Evolutionary conservation across 1,140 invertebrate species (phyloP).

Genomic region (Hylyphantes graminicola): DNA sequence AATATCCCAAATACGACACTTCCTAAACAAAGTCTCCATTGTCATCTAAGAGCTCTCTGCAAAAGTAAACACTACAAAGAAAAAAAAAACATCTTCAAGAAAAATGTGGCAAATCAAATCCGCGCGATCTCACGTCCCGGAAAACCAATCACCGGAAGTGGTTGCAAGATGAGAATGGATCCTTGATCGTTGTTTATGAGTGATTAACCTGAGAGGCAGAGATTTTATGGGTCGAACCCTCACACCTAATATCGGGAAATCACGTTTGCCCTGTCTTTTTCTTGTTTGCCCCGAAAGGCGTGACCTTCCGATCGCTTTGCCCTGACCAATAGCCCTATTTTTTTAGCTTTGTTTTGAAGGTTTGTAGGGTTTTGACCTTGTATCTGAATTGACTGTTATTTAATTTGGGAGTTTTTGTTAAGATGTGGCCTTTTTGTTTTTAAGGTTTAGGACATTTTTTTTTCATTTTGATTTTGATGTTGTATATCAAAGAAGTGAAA

Average conservation of each 20-base stretch:
- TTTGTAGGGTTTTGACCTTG: background rate
- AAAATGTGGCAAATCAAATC: background rate
- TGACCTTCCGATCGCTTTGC: constrained; percentile 47
- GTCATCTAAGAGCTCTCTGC: background rate
- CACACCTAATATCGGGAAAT: constrained; percentile 49
- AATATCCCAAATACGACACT: no score
- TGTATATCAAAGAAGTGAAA: no score
- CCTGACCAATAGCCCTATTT: background rate
- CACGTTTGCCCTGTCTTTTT: constrained; percentile 14
- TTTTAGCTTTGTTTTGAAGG: background rate
- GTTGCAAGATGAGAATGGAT: constrained; percentile 43
- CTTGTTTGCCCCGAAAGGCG: background rate
- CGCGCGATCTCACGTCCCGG: constrained; percentile 27
- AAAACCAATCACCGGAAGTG: constrained; percentile 52
- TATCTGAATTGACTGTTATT: background rate
- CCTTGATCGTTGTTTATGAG: constrained; percentile 65
- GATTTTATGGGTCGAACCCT: constrained; percentile 40
- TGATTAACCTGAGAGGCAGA: constrained; percentile 64
- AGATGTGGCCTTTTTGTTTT: no score
- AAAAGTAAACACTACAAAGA: background rate
- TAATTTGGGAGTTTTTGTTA: no score
- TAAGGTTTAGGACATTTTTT: no score
- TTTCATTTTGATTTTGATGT: no score
- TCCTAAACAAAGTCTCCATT: no score
- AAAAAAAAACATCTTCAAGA: background rate